Percentiles rank a stretch among this genome's conserved stretches.
phyloP scores from a whole-genome alignment of 2,797 vertebrate genomes.

The Macropodus opercularis region DNA sequence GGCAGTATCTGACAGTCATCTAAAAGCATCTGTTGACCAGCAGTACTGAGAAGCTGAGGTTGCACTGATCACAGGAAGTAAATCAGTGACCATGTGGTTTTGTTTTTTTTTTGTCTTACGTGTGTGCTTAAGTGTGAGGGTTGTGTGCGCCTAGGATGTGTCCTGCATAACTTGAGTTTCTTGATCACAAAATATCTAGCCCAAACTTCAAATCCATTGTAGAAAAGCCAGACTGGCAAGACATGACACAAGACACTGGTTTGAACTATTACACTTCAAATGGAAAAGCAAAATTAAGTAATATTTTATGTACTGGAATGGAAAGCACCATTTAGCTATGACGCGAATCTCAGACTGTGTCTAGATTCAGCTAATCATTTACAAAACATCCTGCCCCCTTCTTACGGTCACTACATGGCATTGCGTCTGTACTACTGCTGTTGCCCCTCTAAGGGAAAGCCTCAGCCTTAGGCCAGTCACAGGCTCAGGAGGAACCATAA shows the following conservation, averaged over 20 bases:
- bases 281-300: slow-evolving; percentile 56
- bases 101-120: slow-evolving; percentile 39
- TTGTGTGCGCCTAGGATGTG: slow-evolving; percentile 17
- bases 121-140: slow-evolving; percentile 55
- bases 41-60: slow-evolving; percentile 67
- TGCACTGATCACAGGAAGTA: slow-evolving; percentile 46
- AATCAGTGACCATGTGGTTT: slow-evolving; percentile 51
- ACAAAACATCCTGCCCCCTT: slow-evolving; percentile 40
- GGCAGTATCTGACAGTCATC: slow-evolving; percentile 74
- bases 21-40: slow-evolving; percentile 64
- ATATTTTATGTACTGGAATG: slow-evolving; percentile 68
- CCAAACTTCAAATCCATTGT: slow-evolving; percentile 32
- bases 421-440: slow-evolving; percentile 49
- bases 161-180: slow-evolving; percentile 45
- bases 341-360: slow-evolving; percentile 51
- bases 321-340: slow-evolving; percentile 73
- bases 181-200: slow-evolving; percentile 42
- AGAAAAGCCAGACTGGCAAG: slow-evolving; percentile 46
- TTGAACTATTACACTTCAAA: slow-evolving; percentile 46
- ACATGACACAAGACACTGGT: slow-evolving; percentile 42
- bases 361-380: slow-evolving; percentile 49
- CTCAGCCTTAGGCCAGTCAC: slow-evolving; percentile 11
- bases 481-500: slow-evolving; percentile 49
- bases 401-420: slow-evolving; percentile 55
- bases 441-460: slow-evolving; percentile 27